Conservation (phyloP, 1,140 invertebrate genomes). For the Saccostrea glomerata region DNA sequence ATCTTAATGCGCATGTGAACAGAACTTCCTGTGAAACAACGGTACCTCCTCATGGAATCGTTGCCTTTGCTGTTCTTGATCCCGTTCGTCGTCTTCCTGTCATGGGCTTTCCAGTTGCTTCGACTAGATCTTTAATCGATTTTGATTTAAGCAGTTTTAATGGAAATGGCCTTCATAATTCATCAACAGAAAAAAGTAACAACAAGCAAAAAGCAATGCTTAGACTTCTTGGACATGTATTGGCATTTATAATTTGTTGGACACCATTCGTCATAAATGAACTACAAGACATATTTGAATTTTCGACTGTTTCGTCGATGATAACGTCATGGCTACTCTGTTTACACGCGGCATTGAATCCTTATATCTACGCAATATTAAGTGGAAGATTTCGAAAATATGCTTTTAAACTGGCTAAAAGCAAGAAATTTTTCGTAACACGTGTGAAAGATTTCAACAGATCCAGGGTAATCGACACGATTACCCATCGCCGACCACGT, state of each 20-base stretch:
- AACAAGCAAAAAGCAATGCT: slow-evolving; percentile 30
- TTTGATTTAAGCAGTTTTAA: slow-evolving; percentile 45
- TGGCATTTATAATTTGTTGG: slow-evolving; percentile 54
- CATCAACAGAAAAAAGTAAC: slow-evolving; percentile 1
- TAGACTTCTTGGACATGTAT: slow-evolving; percentile 48
- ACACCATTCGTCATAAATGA: slow-evolving; percentile 46
- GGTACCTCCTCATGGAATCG: slow-evolving; percentile 46
- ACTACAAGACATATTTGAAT: neutral
- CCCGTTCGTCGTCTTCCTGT: slow-evolving; percentile 59
- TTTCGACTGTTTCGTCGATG: neutral
- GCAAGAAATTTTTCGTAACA: neutral
- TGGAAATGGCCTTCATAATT: slow-evolving; percentile 28
- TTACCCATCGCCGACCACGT: neutral
- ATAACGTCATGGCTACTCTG: slow-evolving; percentile 48
- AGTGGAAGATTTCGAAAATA: slow-evolving; percentile 47
- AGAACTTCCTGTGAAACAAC: slow-evolving; percentile 17
- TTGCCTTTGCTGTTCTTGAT: slow-evolving; percentile 54
- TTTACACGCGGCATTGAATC: slow-evolving; percentile 57
- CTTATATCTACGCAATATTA: slow-evolving; percentile 64
- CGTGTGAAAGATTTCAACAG: neutral
- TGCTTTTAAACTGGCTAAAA: neutral
- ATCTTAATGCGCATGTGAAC: slow-evolving; percentile 43
- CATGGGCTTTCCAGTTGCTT: slow-evolving; percentile 55
- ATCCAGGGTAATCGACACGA: slow-evolving; percentile 10
- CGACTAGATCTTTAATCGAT: neutral